Base-by-base conservation (phyloP, 2,113 vertebrate genomes). In the Riparia riparia region DNA sequence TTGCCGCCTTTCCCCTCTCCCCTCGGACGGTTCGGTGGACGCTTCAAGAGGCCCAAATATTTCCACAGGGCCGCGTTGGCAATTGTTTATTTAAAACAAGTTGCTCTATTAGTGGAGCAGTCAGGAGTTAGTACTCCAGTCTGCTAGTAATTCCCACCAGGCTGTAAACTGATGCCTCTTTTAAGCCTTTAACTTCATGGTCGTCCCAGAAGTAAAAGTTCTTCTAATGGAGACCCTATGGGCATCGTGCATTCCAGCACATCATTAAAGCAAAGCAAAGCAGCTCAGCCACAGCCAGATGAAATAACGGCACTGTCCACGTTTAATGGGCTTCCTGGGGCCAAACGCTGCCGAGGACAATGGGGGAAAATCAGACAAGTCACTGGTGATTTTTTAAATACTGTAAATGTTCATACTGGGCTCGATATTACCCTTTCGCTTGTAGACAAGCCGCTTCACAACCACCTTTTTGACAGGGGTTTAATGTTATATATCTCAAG, bases 211-310 rank as follows among this genome's bases (percentile, higher is more conserved):
- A 98, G 98, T 98, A 98, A 96, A 98, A 98, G 98, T 98, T 98
- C 97, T 98, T 97, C 98, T 98, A 99, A 99, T 99, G 99, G 99
- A 99, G 99, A 99, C 98, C 98, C 98, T 98, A 98, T 98, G 98
- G 98, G 98, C 98, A 98, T 97, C 98, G 98, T 94, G 98, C 99
- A 99, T 99, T 99, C 99, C 99, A 98, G 98, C 98, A 99, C 98
- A 99, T 99, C 98, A 99, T 99, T 98, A 98, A 98, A 98, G 98
- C 98, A 98, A 96, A 98, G 98, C 97, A 98, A 98, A 98, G 98
- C 98, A 98, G 98, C 96, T 94, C 97, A 97, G 98, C 97, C 97
- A 98, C 98, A 98, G 98, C 98, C 98, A 98, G 98, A 98, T 99
- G 98, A 99, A 99, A 98, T 98, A 98, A 96, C 98, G 97, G 97